Evolutionary conservation across 2,888 invertebrate species (phyloP), one percentile per base, ranked within the genome.

Genomic region (Fragum whitleyi): DNA sequence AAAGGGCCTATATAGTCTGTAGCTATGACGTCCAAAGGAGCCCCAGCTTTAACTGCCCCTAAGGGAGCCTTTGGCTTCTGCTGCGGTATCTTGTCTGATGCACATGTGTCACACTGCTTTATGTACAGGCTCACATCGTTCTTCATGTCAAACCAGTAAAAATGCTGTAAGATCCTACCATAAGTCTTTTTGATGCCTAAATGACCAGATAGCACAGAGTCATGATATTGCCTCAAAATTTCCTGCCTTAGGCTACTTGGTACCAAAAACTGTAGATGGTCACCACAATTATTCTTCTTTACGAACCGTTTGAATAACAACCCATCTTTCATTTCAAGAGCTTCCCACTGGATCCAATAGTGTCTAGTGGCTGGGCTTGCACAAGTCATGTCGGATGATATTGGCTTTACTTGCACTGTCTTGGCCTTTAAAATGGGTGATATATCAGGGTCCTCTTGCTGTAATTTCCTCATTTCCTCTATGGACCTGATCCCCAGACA

Each of bases 121-220:
- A n/a, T n/a, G n/a, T n/a, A 47, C 75, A 70, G 70, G 68, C 65
- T 65, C 55, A 81, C 59, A n/a, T 78, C 77, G 29, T 59, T 65
- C 42, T 71, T 65, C 51, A 79, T 29, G 3, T 70, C 39, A 72
- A 23, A 47, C 68, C 68, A 68, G 51, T 47, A 68, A n/a, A 68
- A 68, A 2, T 16, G 42, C 47, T 42, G 26, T 2, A 26, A 26
- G 14, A 23, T 5, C 21, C 23, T 68, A 5, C 19, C 68, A 16
- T 47, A 23, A 2, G 68, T 68, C 28, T 47, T 68, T n/a, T 68
- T 68, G n/a, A 47, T 7, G 16, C 47, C 68, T 7, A 68, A 16
- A 26, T 68, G 68, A 23, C 68, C 68, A 5, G 68, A 42, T 26
- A 47, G 42, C 23, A 68, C 14, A n/a, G 26, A 47, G 26, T 68